These are phyloP conservation scores for Apodemia zela DNA, from an alignment of 2,888 invertebrate species.

Conservation along the genomic window DNA sequence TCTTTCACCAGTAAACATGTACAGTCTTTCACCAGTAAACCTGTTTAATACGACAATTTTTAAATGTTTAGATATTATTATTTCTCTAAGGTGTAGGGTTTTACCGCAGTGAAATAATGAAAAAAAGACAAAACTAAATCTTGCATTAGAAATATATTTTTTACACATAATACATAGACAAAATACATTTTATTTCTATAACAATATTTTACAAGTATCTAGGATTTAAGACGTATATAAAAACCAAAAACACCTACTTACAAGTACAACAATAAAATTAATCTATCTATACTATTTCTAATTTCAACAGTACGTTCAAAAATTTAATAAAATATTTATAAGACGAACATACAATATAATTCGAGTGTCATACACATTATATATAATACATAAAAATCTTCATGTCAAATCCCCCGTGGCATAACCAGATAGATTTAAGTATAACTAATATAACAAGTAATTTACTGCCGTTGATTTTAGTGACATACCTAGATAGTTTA, in stretches of 20 bases:
- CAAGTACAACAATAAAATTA: neutral
- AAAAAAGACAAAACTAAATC: conserved; percentile 1
- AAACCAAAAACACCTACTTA: conserved; percentile 8
- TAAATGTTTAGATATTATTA: no score
- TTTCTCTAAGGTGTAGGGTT: neutral
- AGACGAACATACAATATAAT: conserved; percentile 3
- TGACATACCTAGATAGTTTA: no score
- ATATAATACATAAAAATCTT: no score
- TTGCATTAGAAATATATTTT: conserved; percentile 14
- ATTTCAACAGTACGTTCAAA: neutral
- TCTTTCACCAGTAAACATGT: no score
- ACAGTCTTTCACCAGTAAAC: no score
- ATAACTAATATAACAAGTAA: no score
- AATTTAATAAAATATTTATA: conserved; percentile 1
- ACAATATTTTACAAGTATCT: conserved; percentile 11
- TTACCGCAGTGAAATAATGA: neutral
- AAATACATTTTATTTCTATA: conserved; percentile 14
- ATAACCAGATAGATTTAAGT: no score
- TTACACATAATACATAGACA: conserved; percentile 13
- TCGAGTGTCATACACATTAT: neutral
- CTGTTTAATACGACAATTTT: no score
- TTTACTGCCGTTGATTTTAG: no score
- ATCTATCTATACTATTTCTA: neutral
- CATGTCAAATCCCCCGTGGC: no score
- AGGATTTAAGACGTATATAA: neutral